Percentiles rank a stretch among this genome's conserved stretches.
Evolutionary conservation across 2,888 invertebrate species (phyloP).

Genomic region (Protonemura montana): DNA sequence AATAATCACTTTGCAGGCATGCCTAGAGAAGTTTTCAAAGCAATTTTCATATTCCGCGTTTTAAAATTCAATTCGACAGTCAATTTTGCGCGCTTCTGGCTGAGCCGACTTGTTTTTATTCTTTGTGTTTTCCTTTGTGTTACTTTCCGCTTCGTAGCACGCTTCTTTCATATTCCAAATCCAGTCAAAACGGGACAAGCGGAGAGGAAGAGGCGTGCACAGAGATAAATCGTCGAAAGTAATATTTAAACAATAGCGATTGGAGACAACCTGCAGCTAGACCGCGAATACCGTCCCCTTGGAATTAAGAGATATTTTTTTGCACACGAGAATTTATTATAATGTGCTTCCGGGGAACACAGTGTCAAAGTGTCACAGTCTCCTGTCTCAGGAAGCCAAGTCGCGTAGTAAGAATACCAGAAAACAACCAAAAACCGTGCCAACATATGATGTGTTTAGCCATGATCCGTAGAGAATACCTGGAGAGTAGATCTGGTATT

Average conservation of each 20-base stretch:
- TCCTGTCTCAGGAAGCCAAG: background rate
- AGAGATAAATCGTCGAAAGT: background rate
- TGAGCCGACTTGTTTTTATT: conserved; percentile 30
- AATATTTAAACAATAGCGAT: conserved; percentile 1
- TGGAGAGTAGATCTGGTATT: background rate
- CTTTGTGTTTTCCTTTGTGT: conserved; percentile 35
- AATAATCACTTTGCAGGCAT: conserved; percentile 23
- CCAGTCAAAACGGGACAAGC: conserved; percentile 4
- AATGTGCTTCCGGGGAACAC: background rate
- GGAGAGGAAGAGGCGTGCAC: background rate
- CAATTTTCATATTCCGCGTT: conserved; percentile 45
- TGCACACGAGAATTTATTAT: background rate
- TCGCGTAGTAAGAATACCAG: background rate
- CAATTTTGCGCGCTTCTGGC: conserved; percentile 45
- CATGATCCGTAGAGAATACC: background rate
- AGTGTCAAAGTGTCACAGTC: background rate
- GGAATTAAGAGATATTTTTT: no score
- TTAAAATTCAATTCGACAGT: conserved; percentile 46
- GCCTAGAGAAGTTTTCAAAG: conserved; percentile 32
- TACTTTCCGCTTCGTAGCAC: conserved; percentile 25
- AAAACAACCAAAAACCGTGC: no score
- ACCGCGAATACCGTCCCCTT: no score
- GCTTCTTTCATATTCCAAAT: conserved; percentile 13
- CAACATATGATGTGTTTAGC: no score
- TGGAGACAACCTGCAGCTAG: background rate